Evolutionary conservation across 2,113 vertebrate genomes (phyloP).

Genomic region (Tonatia bakeri): DNA sequence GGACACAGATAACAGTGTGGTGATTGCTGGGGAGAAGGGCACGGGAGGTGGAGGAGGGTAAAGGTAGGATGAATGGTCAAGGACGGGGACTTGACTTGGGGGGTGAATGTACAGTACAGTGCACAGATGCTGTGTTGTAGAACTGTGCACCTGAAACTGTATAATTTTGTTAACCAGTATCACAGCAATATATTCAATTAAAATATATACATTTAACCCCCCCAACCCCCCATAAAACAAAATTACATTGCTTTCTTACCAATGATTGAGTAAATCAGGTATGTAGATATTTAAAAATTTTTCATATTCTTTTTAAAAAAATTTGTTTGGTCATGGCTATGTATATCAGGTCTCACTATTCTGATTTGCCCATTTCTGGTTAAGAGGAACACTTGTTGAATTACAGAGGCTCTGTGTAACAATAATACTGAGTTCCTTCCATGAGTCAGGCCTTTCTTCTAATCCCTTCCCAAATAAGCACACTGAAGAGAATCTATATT

Average conservation of each 20-base stretch:
- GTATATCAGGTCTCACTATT: background rate
- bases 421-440: background rate
- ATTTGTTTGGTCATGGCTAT: background rate
- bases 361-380: background rate
- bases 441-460: background rate
- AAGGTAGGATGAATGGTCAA: too few relatives aligned
- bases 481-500: background rate
- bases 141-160: too few relatives aligned
- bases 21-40: too few relatives aligned
- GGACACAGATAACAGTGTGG: too few relatives aligned
- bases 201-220: too few relatives aligned
- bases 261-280: background rate
- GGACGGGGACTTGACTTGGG: too few relatives aligned
- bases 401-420: background rate
- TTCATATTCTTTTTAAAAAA: background rate
- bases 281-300: background rate
- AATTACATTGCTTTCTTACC: background rate
- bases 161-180: too few relatives aligned
- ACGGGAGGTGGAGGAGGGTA: too few relatives aligned
- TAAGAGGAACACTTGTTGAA: background rate
- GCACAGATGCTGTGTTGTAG: too few relatives aligned
- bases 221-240: too few relatives aligned
- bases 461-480: background rate
- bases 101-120: too few relatives aligned
- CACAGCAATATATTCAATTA: too few relatives aligned